Percentiles rank a stretch among this genome's conserved stretches.
phyloP scores from a whole-genome alignment of 2,888 invertebrate genomes.

The Lasius fuliginosus region DNA sequence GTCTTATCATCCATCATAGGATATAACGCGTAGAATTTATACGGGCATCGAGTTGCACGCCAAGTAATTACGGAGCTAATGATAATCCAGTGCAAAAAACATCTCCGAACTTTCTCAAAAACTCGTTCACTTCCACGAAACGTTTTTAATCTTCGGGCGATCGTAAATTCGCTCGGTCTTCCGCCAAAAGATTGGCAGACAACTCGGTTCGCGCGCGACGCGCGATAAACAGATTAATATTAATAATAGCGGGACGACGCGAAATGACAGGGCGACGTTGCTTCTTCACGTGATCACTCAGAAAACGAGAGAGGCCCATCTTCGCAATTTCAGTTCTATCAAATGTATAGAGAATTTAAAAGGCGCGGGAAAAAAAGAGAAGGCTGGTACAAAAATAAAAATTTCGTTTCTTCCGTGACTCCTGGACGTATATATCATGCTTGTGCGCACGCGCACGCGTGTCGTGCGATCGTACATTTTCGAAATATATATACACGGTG shows the following conservation, averaged over 20 bases:
- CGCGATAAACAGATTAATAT: conserved; percentile 49
- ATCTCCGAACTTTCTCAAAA: conserved; percentile 8
- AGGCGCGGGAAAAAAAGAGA: no score
- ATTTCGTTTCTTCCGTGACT: not conserved
- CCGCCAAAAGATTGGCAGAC: conserved; percentile 1
- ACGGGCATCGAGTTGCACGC: not conserved
- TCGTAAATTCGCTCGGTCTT: conserved; percentile 49
- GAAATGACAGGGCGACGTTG: conserved; percentile 45
- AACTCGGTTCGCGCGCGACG: conserved; percentile 3
- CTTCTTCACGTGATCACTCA: not conserved
- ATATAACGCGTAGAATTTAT: not conserved
- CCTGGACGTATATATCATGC: not conserved
- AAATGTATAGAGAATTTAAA: not conserved
- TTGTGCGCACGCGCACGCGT: no score
- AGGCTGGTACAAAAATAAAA: not conserved
- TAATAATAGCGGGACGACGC: conserved; percentile 45
- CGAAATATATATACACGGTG: no score
- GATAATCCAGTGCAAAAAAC: not conserved
- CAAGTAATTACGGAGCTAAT: conserved; percentile 15
- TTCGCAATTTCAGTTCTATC: not conserved
- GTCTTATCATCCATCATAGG: not conserved
- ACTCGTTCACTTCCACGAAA: conserved; percentile 39
- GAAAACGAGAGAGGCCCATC: no score
- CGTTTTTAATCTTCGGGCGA: conserved; percentile 43
- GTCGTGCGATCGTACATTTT: no score